Base-by-base conservation (phyloP, 2,888 invertebrate species). In the Andrena fulva region DNA sequence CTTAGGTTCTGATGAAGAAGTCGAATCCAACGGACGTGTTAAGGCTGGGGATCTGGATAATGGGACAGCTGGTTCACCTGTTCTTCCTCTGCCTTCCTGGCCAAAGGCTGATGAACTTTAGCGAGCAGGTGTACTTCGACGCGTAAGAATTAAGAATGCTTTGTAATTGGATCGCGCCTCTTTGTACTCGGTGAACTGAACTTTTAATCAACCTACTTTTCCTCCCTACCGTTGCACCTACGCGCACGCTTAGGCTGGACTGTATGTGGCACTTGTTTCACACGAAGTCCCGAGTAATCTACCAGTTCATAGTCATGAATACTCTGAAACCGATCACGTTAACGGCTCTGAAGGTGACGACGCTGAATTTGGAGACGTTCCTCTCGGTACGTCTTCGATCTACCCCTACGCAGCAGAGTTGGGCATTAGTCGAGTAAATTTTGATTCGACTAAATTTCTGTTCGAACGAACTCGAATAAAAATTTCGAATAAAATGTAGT, bases 61-160 rank as follows among this genome's bases (percentile, higher is more conserved):
- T 24, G 8, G 72, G 59, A 16, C 63, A 63, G 16, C 1, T 72
- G 4, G 12, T 62, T 35, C 72, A 72, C 27, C 20, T 72, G 16
- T 72, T 72, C 16, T 52, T n/a, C 20, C 20, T 72, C 7, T 63
- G 62, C 52, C 27, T 63, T 24, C 62, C 50, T 6, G 72, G 72
- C 6, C 72, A 72, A 10, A 72, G 52, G 0, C 20, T 70, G 20
- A n/a, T 48, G n/a, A 33, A 70, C 7, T 31, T 10, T 20, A 60
- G 70, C 60, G 60, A 29, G 12, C 27, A 60, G 0, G 10, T 70
- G 1, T 60, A 60, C 20, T 48, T 20, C n/a, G 70, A 70, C 12
- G 27, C 16, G 70, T 70, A 70, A 60, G 60, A 20, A 59, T 4
- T 2, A 10, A 31, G 50, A 48, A 4, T 7, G 2, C 20, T 27